Evolutionary conservation across 2,888 invertebrate species (phyloP).

Genomic region (Sinopyrophorus schimmeli): DNA sequence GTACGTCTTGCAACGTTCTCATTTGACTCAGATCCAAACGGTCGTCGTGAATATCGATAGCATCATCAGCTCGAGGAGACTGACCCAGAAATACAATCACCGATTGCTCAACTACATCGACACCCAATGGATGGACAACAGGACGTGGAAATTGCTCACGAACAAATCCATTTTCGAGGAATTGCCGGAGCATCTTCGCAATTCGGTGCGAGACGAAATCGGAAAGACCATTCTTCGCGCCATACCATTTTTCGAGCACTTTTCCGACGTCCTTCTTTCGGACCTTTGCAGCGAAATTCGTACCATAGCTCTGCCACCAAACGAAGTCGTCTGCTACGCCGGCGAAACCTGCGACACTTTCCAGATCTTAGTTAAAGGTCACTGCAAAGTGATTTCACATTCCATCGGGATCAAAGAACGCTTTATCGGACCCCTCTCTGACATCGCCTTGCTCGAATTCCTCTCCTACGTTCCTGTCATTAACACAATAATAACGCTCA

Average conservation of each 20-base stretch:
- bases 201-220: constrained; percentile 13
- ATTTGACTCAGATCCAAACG: constrained; percentile 1
- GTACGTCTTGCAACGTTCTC: not conserved
- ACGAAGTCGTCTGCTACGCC: constrained; percentile 28
- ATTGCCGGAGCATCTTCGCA: constrained; percentile 19
- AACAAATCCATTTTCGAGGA: constrained; percentile 4
- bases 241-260: constrained; percentile 20
- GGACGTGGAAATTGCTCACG: constrained; percentile 16
- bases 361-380: constrained; percentile 16
- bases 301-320: constrained; percentile 14
- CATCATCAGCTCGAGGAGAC: not conserved
- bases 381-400: constrained; percentile 1
- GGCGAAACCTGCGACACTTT: constrained; percentile 22
- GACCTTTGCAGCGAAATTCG: constrained; percentile 15
- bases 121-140: constrained; percentile 28
- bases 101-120: constrained; percentile 20
- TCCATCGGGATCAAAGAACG: not conserved
- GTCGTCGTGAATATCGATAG: not conserved
- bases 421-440: not conserved
- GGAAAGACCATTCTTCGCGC: constrained; percentile 8
- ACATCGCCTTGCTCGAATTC: constrained; percentile 12
- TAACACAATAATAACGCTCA: constrained; percentile 18
- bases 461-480: constrained; percentile 9
- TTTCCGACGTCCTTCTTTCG: constrained; percentile 20
- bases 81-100: not conserved